Conservation (phyloP, 2,113 vertebrate species). For the Corythornis cristatus region DNA sequence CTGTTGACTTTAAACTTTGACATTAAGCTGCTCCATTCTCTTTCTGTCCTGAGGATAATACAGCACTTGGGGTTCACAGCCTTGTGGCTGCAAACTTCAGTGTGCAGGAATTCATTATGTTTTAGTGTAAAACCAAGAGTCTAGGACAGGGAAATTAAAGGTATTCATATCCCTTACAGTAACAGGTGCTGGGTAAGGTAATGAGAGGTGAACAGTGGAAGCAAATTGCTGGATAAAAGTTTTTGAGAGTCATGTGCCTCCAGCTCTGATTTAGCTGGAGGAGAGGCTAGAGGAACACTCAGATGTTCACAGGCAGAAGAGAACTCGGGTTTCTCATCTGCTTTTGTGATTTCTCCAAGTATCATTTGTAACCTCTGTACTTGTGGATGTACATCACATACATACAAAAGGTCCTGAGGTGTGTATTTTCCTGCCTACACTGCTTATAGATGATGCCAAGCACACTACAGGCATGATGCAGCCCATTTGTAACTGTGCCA, state of each 20-base stretch:
- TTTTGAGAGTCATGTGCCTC: neutral
- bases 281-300: neutral
- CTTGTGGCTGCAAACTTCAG: neutral
- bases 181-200: neutral
- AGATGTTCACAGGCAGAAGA: neutral
- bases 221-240: neutral
- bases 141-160: neutral
- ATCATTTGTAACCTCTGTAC: constrained; percentile 8
- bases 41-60: neutral
- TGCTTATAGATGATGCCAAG: constrained; percentile 8
- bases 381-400: neutral
- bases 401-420: neutral
- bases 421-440: neutral
- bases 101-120: neutral
- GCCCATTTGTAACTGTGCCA: constrained; percentile 9
- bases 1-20: neutral
- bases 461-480: neutral
- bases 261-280: neutral
- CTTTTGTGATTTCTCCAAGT: neutral
- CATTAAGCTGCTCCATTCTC: neutral
- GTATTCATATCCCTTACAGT: neutral
- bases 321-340: neutral
- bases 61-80: neutral
- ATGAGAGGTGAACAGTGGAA: neutral
- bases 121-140: neutral